Conservation (phyloP, 2,888 invertebrate genomes). For the Eumacrocentrus americanus region DNA sequence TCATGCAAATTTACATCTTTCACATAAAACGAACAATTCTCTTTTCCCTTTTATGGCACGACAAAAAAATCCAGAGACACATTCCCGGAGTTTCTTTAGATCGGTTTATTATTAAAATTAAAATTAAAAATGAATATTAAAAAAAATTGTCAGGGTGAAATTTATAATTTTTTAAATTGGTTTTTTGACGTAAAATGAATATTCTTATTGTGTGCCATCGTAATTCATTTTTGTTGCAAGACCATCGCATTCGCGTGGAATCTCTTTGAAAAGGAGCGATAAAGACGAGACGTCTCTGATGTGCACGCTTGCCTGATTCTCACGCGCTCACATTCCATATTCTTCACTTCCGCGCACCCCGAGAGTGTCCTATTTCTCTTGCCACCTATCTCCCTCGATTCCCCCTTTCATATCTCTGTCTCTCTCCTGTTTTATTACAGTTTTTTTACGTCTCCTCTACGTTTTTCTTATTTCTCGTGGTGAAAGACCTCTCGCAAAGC, state of each 20-base stretch:
- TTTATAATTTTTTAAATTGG: neutral
- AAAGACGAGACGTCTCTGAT: neutral
- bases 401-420: no score
- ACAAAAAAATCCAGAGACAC: no score
- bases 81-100: neutral
- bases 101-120: neutral
- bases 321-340: neutral
- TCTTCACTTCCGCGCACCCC: neutral
- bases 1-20: no score
- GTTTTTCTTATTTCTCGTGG: neutral
- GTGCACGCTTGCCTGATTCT: neutral
- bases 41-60: no score
- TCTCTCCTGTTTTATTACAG: neutral
- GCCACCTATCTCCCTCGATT: neutral
- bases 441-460: neutral
- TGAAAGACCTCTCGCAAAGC: neutral
- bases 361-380: neutral
- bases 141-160: neutral
- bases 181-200: neutral
- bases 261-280: neutral
- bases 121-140: neutral
- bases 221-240: neutral
- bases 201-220: neutral
- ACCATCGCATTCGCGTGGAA: neutral
- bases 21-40: no score